Evolutionary conservation across 1,140 invertebrate genomes (phyloP).

Genomic region (Drosophila lacertosa): DNA sequence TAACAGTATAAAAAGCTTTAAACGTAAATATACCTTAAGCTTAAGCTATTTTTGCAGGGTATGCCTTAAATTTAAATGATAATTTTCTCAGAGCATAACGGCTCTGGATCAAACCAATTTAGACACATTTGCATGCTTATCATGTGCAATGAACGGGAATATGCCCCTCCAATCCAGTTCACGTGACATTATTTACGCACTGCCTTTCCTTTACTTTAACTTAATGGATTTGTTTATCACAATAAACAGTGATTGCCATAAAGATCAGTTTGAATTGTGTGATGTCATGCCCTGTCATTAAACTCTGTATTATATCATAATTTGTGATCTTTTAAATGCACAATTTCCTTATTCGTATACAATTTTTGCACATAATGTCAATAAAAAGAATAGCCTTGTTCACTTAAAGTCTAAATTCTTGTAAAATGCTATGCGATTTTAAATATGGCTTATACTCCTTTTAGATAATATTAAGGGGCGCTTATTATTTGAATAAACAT

Average conservation of each 20-base stretch:
- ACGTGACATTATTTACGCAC: conserved; percentile 29
- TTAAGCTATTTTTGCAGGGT: too few species aligned
- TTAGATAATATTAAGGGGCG: background rate
- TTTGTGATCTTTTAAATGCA: background rate
- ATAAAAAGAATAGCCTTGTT: too few species aligned
- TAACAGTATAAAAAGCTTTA: too few species aligned
- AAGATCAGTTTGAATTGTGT: conserved; percentile 7
- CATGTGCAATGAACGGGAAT: conserved; percentile 35
- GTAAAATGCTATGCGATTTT: background rate
- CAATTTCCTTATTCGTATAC: background rate
- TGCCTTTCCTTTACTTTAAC: background rate
- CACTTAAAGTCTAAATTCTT: too few species aligned
- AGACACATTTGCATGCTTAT: conserved; percentile 25
- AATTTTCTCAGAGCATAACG: too few species aligned
- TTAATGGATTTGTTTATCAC: conserved; percentile 42
- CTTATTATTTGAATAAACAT: background rate
- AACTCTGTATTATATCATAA: background rate
- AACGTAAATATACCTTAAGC: too few species aligned
- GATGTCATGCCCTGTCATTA: conserved; percentile 6
- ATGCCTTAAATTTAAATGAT: background rate
- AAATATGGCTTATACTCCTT: too few species aligned
- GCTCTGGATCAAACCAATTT: conserved; percentile 33
- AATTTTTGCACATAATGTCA: too few species aligned
- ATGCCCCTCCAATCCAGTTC: conserved; percentile 35
- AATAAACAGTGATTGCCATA: conserved; percentile 9